phyloP scores from a whole-genome alignment of 2,797 vertebrate species.

The Melanotaenia boesemani region DNA sequence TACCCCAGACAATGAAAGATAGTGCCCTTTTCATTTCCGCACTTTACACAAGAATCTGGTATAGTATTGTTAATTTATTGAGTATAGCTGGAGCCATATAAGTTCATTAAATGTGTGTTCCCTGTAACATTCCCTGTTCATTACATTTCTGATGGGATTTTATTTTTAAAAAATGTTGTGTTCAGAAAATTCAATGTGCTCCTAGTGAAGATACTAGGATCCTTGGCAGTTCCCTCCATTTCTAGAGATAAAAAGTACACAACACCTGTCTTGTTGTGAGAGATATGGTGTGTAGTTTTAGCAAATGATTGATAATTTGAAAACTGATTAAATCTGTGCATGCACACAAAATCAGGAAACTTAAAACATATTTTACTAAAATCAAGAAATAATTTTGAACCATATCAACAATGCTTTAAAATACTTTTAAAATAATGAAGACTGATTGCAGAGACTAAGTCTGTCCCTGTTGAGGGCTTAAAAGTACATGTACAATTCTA shows the following conservation, averaged over 20 bases:
- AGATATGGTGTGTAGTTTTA: not conserved
- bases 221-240: not conserved
- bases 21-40: not conserved
- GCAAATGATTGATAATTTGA: not conserved
- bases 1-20: not conserved
- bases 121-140: too few relatives aligned
- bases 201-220: not conserved
- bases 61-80: not conserved
- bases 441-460: not conserved
- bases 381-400: not conserved
- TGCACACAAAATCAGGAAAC: not conserved
- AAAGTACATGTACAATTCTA: not conserved
- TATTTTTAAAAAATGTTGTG: too few relatives aligned
- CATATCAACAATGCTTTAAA: not conserved
- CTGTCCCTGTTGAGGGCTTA: not conserved
- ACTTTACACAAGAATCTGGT: not conserved
- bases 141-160: too few relatives aligned
- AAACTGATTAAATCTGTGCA: not conserved
- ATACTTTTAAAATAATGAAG: not conserved
- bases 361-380: not conserved
- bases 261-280: not conserved
- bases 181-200: not conserved
- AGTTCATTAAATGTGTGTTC: not conserved
- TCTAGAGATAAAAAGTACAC: not conserved
- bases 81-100: not conserved